phyloP scores from a whole-genome alignment of 1,140 invertebrate genomes.

The Drosophila ficusphila region DNA sequence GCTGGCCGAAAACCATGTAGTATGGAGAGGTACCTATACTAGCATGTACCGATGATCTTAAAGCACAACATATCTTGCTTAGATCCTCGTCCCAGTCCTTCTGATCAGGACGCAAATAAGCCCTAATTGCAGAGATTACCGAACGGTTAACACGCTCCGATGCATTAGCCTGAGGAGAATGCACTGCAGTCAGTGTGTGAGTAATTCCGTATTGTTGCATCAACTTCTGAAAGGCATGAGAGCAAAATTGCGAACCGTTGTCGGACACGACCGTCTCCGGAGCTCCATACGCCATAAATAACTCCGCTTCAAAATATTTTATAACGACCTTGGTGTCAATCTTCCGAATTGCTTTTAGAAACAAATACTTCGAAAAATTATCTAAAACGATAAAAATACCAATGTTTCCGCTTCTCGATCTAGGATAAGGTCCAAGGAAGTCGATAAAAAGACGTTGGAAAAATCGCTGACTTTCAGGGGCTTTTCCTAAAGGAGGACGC shows the following conservation, averaged over 20 bases:
- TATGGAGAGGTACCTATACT: no score
- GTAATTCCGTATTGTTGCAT: background rate
- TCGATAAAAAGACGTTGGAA: background rate
- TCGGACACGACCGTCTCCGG: background rate
- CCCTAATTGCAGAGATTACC: no score
- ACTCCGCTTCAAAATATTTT: background rate
- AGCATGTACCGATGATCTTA: no score
- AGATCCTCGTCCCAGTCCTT: no score
- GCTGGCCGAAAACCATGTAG: no score
- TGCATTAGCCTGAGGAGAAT: no score
- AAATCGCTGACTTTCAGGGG: background rate
- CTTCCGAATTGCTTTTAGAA: no score
- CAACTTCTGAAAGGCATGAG: background rate
- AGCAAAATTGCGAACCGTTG: background rate
- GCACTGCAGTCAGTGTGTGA: background rate
- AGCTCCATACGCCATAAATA: background rate
- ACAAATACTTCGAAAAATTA: no score
- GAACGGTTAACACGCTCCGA: no score
- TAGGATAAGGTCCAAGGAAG: background rate
- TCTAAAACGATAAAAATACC: background rate
- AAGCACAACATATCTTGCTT: no score
- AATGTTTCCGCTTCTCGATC: background rate
- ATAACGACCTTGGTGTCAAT: background rate
- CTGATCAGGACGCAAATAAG: no score
- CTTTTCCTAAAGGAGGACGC: no score